Base-by-base conservation (phyloP, 30 jellyfish, hydroid and myxozoan species). In the Phacellophora camtschatica region DNA sequence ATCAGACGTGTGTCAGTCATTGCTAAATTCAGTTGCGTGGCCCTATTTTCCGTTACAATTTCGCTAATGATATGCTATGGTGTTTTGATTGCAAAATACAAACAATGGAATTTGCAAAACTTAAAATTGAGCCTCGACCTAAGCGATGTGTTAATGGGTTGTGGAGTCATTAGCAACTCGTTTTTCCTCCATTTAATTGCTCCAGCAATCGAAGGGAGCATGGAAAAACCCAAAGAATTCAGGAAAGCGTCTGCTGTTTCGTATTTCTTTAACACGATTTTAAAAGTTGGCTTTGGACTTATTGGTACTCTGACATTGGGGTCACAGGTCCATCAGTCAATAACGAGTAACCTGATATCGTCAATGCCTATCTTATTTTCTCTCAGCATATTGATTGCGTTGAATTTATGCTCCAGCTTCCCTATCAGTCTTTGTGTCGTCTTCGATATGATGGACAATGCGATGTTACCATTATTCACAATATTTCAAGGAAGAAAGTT, bases 191-290 rank as follows among this genome's bases (percentile, higher is more conserved):
- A 87, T 41, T 55, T 77, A 45, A 66, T 84, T 0, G 83, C 57
- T 11, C 96, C 96, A 7, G 94, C 94, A 2, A 49, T 87, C 19
- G 96, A 87, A 71, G 96, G 96, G 39, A 87, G 94, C 27, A 87
- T 87, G 96, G 39, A 43, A 43, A 28, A 87, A 13, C 96, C 95
- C 2, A 66, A 87, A 42, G n/a, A 42, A 12, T 64, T 23, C 51
- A 37, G 25, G 37, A 49, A n/a, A 58, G 71, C 87, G 16, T 35
- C 59, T 0, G 71, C 53, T 9, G 34, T 42, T 18, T 36, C 96
- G 5, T 63, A 33, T 37, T 65, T 56, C 29, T n/a, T 34, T 59
- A 77, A 58, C 42, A 78, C 83, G 10, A 15, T 87, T 15, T 12
- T 76, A 27, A 87, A 87, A 23, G 43, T 80, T n/a, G 76, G 48